phyloP scores from a whole-genome alignment of 2,797 vertebrate species.

The Coregonus ussuriensis region DNA sequence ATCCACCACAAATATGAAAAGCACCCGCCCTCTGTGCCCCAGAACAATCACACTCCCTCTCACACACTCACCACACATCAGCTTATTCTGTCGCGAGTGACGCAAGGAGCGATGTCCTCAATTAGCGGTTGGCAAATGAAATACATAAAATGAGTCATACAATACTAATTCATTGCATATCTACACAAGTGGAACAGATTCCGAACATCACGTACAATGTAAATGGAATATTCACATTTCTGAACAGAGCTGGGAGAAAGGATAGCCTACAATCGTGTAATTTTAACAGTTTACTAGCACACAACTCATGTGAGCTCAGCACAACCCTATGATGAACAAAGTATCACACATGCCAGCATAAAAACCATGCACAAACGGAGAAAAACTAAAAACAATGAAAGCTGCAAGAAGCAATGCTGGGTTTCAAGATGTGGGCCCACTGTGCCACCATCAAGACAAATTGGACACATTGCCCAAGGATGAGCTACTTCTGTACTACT shows the following conservation, averaged over 20 bases:
- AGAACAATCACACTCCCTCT: constrained; percentile 53
- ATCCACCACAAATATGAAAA: constrained; percentile 47
- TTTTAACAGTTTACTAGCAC: neutral
- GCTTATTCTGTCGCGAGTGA: constrained; percentile 50
- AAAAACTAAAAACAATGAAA: too few species aligned
- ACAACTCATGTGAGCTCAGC: too few species aligned
- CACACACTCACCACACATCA: constrained; percentile 56
- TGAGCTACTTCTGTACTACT: too few species aligned
- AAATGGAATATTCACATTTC: neutral
- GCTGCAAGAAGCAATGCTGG: too few species aligned
- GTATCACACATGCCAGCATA: too few species aligned
- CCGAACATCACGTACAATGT: neutral
- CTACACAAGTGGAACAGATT: neutral
- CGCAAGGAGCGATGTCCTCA: constrained; percentile 59
- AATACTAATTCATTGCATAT: constrained; percentile 10
- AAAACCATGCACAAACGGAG: too few species aligned
- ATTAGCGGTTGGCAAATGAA: constrained; percentile 48
- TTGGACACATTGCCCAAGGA: too few species aligned
- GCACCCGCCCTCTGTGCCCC: constrained; percentile 52
- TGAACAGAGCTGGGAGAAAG: neutral
- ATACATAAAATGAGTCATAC: constrained; percentile 43
- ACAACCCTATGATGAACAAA: too few species aligned
- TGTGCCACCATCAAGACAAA: too few species aligned
- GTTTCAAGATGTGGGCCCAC: too few species aligned
- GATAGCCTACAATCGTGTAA: neutral